A percentile compares a stretch with the other conserved stretches of the same genome.
phyloP scores from a whole-genome alignment of 2,797 vertebrate species.

The Cirrhinus mrigala region DNA sequence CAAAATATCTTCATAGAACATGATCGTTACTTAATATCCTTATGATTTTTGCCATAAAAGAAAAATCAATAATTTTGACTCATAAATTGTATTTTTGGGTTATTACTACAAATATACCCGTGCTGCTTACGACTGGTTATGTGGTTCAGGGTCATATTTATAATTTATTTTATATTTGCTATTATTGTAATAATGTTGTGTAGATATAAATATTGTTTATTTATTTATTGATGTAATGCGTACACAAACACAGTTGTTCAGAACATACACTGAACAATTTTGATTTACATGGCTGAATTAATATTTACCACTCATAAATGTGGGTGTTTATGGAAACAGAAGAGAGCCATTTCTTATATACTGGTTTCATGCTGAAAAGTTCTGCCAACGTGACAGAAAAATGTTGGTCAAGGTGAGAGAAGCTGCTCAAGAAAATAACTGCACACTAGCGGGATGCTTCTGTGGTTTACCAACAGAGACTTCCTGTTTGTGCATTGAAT shows the following conservation, averaged over 20 bases:
- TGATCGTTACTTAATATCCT: no score
- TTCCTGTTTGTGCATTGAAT: conserved; percentile 44
- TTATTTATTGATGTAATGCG: no score
- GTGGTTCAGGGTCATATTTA: background rate
- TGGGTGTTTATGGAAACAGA: background rate
- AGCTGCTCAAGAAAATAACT: conserved; percentile 1
- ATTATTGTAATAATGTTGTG: background rate
- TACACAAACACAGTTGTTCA: no score
- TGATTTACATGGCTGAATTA: background rate
- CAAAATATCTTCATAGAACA: no score
- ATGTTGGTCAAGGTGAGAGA: conserved; percentile 37
- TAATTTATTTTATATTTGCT: background rate
- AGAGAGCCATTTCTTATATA: background rate
- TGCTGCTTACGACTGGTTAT: no score
- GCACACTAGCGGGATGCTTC: conserved; percentile 18
- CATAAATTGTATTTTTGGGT: no score
- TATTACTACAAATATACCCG: no score
- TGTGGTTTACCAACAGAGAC: conserved; percentile 39
- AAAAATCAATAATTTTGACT: no score
- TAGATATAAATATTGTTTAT: no score
- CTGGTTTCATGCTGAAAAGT: background rate
- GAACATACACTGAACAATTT: background rate
- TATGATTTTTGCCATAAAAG: no score
- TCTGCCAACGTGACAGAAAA: conserved; percentile 13
- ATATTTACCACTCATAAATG: background rate